Base-by-base conservation (phyloP, 2,797 vertebrate species). In the Cyprinella venusta region DNA sequence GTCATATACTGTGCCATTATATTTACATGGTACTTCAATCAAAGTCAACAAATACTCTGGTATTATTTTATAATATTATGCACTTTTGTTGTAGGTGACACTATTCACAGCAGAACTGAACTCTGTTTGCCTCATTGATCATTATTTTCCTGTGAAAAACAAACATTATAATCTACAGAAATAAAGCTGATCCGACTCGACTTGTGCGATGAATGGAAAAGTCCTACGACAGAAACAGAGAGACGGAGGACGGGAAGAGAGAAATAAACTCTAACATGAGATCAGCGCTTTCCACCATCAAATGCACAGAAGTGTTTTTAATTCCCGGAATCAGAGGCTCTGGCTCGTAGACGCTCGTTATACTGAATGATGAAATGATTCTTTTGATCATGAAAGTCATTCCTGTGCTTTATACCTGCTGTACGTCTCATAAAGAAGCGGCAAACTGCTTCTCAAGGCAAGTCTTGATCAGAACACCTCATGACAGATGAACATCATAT, bases 301-400 rank as follows among this genome's bases (percentile, higher is more conserved):
- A 94, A 93, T 92, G 88, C 86, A 87, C 91, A 92, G 92, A 93
- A 90, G 88, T 91, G 91, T 88, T 93, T 94, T 93, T 94, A 92
- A 93, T 94, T 93, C 88, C 87, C 89, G 90, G 89, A 93, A 93
- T 91, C 90, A 90, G 90, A 93, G 92, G 92, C 93, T 90, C 89
- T 93, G 88, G 91, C 86, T 86, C 90, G 90, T 92, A 90, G 89
- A 93, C 90, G 90, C 92, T 94, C 91, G 91, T 94, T 93, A 93
- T 89, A 88, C 5, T 36, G 33, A 36, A 36, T 36, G 38, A 70
- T 76, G 63, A 84, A 86, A 76, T 42, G 26, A 76, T 40, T 75
- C 8, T 36, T 21, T 45, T 3, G 59, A 78, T 68, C 50, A 84
- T 69, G 72, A 85, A 88, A 86, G 82, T 68, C 76, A 75, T 75